Evolutionary conservation across 2,888 invertebrate genomes (phyloP), one percentile per base, ranked within the genome.

Genomic region (Sarcophaga caerulescens): DNA sequence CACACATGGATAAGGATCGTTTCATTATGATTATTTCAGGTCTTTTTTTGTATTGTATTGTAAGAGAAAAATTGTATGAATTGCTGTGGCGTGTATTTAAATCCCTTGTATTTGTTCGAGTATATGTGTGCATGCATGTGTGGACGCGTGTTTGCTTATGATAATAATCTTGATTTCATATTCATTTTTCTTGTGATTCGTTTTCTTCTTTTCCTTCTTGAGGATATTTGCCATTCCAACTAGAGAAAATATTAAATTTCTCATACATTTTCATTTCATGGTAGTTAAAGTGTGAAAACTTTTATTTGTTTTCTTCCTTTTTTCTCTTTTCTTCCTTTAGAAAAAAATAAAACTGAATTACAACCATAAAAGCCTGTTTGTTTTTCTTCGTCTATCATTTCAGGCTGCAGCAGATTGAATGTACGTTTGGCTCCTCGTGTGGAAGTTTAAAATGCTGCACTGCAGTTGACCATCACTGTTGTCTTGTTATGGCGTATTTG

Each of bases 201-300:
- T 69, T 74, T 45, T 68, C 21, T 25, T 8, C 21, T 52, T 19
- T 47, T 21, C 62, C 65, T 62, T 47, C 44, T 75, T 17, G 44
- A 76, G 70, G 70, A 81, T 65, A 76, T 81, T 81, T 81, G 76
- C 66, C 3, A 23, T 65, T 52, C 5, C n/a, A 35, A 23, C 59
- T 45, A 23, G 59, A 59, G 6, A 71, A 21, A 70, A 71, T 71
- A 59, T 71, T 63, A 52, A 52, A 52, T 52, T 52, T 52, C 17
- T 52, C 52, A 52, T 17, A 52, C 74, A 70, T 74, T 52, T 52
- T 17, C 10, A 79, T 71, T 75, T 84, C 75, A 84, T 68, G 69
- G 76, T 17, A 60, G 66, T 71, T 75, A 63, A 80, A 80, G 84
- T 84, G 80, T 76, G 80, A 80, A 76, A 80, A 84, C 66, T 71